Conservation (phyloP, 2,797 vertebrate species). For the Molossus alvarezi region DNA sequence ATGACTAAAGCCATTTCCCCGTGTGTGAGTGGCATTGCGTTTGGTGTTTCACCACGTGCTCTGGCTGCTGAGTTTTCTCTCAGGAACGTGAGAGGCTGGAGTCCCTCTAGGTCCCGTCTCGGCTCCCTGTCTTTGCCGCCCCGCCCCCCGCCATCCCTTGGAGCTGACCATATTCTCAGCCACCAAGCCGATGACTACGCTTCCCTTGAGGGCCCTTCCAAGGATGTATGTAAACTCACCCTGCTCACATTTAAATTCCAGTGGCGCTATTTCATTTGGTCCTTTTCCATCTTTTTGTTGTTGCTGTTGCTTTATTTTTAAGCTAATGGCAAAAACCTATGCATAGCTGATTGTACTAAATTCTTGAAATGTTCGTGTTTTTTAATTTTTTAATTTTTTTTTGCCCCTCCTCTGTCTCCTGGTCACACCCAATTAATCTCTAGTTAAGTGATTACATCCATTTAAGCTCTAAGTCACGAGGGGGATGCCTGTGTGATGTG, state of each 20-base stretch:
- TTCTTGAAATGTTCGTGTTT: not conserved
- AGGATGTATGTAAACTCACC: too few relatives aligned
- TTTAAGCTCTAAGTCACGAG: not conserved
- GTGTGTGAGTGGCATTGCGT: not conserved
- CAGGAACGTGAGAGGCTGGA: not conserved
- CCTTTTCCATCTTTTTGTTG: not conserved
- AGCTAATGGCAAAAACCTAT: not conserved
- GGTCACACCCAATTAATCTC: not conserved
- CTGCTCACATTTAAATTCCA: not conserved
- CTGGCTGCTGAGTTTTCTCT: not conserved
- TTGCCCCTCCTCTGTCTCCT: not conserved
- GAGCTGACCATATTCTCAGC: not conserved
- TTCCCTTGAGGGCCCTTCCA: not conserved
- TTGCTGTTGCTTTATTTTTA: not conserved
- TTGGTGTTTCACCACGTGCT: not conserved
- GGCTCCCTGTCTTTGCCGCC: not conserved
- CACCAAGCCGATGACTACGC: not conserved
- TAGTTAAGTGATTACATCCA: not conserved
- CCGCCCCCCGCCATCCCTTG: not conserved
- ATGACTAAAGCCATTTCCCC: not conserved
- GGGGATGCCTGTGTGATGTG: not conserved
- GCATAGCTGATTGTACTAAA: not conserved
- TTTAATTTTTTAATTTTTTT: not conserved
- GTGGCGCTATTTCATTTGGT: fast-evolving
- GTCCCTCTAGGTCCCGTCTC: not conserved